These are phyloP conservation scores for Parasteatoda lunata DNA, from an alignment of 2,888 invertebrate genomes.

Conservation along the genomic window DNA sequence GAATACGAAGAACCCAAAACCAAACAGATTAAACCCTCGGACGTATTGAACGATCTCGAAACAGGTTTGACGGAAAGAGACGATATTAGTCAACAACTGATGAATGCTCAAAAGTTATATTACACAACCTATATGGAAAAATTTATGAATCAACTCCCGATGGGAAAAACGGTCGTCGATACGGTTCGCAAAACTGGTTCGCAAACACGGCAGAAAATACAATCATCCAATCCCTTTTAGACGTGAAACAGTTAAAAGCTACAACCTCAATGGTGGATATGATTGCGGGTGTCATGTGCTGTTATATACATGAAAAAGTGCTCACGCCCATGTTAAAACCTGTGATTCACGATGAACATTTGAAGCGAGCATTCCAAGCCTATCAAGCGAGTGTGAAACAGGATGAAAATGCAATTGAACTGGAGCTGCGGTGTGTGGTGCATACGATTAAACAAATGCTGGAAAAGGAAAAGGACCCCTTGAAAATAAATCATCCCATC, in stretches of 20 bases:
- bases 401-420: background rate
- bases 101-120: conserved; percentile 14
- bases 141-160: conserved; percentile 9
- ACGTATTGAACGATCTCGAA: background rate
- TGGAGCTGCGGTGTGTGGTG: conserved; percentile 19
- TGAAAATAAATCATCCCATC: background rate
- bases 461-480: background rate
- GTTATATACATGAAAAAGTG: conserved; percentile 1
- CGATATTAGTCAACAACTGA: background rate
- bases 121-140: conserved; percentile 22
- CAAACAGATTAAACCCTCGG: no score
- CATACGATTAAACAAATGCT: background rate
- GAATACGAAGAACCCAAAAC: background rate
- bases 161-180: conserved; percentile 1
- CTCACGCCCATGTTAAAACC: background rate
- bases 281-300: background rate
- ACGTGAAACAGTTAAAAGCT: conserved; percentile 10
- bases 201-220: conserved; percentile 1
- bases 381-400: background rate
- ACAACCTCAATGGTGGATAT: background rate
- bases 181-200: background rate
- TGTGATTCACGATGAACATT: background rate
- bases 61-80: background rate
- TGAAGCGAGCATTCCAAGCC: conserved; percentile 3
- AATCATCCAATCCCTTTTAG: conserved; percentile 1